Percentiles rank a stretch among this genome's conserved stretches.
phyloP scores from a whole-genome alignment of 2,888 invertebrate species.

The Conomelus anceps region DNA sequence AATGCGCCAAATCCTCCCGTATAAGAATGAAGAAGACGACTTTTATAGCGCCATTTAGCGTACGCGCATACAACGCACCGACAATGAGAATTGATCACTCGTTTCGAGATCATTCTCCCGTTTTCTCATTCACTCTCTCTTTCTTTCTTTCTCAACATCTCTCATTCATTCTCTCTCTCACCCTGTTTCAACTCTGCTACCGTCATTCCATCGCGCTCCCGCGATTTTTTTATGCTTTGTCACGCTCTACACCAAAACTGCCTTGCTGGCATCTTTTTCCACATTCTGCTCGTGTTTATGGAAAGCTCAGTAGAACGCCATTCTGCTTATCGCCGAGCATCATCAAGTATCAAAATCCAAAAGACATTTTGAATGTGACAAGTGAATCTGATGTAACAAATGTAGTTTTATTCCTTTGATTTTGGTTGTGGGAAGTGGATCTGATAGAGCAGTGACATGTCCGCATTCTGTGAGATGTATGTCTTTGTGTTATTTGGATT shows the following conservation, averaged over 20 bases:
- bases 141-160: background rate
- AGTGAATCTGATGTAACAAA: background rate
- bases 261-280: background rate
- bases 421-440: no score
- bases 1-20: background rate
- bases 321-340: background rate
- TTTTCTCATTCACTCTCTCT: no score
- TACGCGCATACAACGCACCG: background rate
- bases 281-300: background rate
- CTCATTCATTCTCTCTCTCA: background rate
- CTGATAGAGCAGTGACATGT: no score
- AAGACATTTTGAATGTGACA: background rate
- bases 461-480: no score
- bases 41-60: conserved; percentile 6
- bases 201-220: background rate
- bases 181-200: background rate
- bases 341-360: background rate
- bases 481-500: no score
- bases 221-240: background rate
- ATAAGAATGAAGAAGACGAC: conserved; percentile 5
- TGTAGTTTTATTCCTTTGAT: no score
- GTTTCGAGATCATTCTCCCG: no score
- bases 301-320: no score
- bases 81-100: background rate
- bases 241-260: background rate